A percentile compares a stretch with the other conserved stretches of the same genome.
Evolutionary conservation across 2,113 vertebrate species (phyloP).

Genomic region (Notothenia rossii): DNA sequence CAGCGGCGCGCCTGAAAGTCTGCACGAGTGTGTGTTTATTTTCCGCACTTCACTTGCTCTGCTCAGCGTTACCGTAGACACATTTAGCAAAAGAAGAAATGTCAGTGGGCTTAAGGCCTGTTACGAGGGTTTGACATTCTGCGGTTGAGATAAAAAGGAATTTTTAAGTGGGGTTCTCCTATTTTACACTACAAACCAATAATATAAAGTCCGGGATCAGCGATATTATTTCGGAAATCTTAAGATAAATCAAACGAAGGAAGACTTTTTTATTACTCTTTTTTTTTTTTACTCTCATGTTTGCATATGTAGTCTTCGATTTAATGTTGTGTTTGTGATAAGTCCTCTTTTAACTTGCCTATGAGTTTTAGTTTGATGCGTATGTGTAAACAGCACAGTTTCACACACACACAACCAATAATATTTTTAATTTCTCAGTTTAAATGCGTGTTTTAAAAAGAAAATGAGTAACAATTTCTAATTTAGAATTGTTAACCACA

Average conservation of each 20-base stretch:
- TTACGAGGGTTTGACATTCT: constrained; percentile 54
- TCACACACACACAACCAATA: not conserved
- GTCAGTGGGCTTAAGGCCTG: constrained; percentile 53
- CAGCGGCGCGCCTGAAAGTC: constrained; percentile 11
- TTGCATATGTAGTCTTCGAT: constrained; percentile 7
- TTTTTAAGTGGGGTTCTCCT: constrained; percentile 71
- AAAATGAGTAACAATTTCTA: not conserved
- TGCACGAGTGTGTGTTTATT: constrained; percentile 29
- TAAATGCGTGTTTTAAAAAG: not conserved
- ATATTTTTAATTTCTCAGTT: not conserved
- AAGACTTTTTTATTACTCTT: constrained; percentile 1
- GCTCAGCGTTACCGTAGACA: constrained; percentile 44
- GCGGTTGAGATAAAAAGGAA: constrained; percentile 79
- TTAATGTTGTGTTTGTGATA: no score
- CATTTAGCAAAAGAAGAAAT: constrained; percentile 42
- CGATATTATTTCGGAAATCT: constrained; percentile 40
- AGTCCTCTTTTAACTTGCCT: constrained; percentile 2
- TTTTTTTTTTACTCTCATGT: not conserved
- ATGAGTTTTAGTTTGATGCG: not conserved
- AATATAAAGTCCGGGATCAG: constrained; percentile 60
- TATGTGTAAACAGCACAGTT: not conserved
- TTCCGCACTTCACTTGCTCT: constrained; percentile 3
- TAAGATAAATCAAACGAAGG: constrained; percentile 18
- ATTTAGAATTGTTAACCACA: not conserved
- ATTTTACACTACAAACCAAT: constrained; percentile 72